Conservation (phyloP, 2,113 vertebrate genomes). For the Chamaetylas fuelleborni region DNA sequence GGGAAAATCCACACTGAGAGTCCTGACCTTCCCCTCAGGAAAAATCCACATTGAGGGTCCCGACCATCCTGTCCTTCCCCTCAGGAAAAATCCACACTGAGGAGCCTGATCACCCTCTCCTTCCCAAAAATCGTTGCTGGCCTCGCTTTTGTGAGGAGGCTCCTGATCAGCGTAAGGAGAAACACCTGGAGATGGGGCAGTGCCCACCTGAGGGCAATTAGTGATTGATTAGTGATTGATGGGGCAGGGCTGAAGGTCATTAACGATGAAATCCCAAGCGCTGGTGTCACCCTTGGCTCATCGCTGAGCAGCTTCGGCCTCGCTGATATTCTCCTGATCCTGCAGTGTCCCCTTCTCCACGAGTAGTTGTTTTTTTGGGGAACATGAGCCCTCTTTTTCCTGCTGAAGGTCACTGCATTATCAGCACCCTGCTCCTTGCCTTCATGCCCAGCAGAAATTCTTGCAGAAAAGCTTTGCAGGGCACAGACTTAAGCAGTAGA, state of each 20-base stretch:
- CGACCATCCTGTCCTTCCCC: too few species aligned
- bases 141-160: background rate
- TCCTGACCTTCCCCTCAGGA: too few species aligned
- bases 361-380: background rate
- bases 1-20: too few species aligned
- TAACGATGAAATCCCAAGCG: background rate
- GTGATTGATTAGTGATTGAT: accelerated
- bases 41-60: too few species aligned
- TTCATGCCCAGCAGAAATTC: background rate
- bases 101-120: too few species aligned
- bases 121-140: accelerated
- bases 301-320: background rate
- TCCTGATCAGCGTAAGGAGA: accelerated
- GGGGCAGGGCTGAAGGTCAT: background rate
- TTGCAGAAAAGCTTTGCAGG: background rate
- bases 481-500: accelerated
- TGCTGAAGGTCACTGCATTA: background rate
- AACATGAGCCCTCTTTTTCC: background rate
- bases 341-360: background rate
- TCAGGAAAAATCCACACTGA: too few species aligned
- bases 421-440: accelerated
- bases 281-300: background rate
- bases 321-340: background rate
- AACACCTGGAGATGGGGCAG: background rate
- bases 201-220: background rate